Evolutionary conservation across 2,888 invertebrate genomes (phyloP).

Genomic region (Melanostoma scalare): DNA sequence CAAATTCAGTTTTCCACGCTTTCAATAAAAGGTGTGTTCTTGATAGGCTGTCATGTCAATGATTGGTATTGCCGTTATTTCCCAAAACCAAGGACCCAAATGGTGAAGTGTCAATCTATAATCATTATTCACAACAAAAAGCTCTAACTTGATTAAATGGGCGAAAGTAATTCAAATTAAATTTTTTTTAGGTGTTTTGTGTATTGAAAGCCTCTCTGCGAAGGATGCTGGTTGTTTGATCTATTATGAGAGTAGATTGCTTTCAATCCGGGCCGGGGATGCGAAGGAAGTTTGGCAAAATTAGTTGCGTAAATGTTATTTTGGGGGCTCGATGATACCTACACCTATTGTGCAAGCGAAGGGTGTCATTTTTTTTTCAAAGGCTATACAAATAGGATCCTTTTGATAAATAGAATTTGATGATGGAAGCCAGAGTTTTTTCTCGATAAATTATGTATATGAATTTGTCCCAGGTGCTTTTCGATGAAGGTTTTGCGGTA

Average conservation of each 20-base stretch:
- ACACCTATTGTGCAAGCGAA: too few relatives aligned
- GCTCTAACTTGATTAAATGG: not conserved
- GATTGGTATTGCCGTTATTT: slow-evolving; percentile 10
- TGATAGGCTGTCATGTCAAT: slow-evolving; percentile 16
- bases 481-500: too few relatives aligned
- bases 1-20: too few relatives aligned
- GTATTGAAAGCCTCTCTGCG: not conserved
- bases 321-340: too few relatives aligned
- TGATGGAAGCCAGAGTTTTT: too few relatives aligned
- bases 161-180: slow-evolving; percentile 33
- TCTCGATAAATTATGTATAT: too few relatives aligned
- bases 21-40: not conserved
- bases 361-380: too few relatives aligned
- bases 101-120: not conserved
- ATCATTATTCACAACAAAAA: not conserved
- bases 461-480: too few relatives aligned
- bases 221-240: slow-evolving; percentile 12
- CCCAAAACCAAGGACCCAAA: not conserved
- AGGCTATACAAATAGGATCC: too few relatives aligned
- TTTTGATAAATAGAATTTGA: too few relatives aligned
- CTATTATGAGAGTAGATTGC: slow-evolving; percentile 14
- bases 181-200: not conserved
- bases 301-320: not conserved
- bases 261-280: slow-evolving; percentile 19
- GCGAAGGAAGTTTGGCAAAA: not conserved